These are phyloP conservation scores for Ahaetulla prasina DNA, from an alignment of 2,113 vertebrate species.

Conservation along the genomic window DNA sequence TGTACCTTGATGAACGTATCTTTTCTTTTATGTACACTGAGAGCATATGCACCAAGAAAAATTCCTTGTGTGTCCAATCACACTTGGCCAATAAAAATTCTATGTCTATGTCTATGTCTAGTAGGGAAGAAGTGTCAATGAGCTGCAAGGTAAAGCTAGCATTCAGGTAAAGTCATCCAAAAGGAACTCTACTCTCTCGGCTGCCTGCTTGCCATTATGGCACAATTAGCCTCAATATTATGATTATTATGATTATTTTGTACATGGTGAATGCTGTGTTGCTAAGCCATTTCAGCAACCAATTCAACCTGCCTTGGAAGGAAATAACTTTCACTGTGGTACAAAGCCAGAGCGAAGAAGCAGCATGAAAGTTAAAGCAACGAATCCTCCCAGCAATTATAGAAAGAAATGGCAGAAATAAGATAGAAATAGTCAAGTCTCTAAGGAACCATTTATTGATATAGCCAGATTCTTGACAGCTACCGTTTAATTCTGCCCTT, in stretches of 20 bases:
- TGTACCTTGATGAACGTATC: too few species aligned
- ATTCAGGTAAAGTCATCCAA: background rate
- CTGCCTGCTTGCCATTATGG: background rate
- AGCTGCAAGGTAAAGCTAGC: background rate
- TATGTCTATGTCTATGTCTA: too few species aligned
- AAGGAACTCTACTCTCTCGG: background rate
- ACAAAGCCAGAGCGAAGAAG: background rate
- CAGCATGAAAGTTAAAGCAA: constrained; percentile 19
- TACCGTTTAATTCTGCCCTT: constrained; percentile 16
- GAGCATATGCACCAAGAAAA: too few species aligned
- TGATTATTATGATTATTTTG: background rate
- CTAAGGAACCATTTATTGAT: constrained; percentile 15
- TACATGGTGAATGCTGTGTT: background rate
- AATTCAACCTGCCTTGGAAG: background rate
- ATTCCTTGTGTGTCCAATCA: too few species aligned
- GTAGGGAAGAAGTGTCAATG: background rate
- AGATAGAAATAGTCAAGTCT: constrained; percentile 13
- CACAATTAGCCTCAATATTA: constrained; percentile 9
- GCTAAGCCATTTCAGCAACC: background rate
- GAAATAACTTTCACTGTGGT: background rate
- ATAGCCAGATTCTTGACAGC: background rate
- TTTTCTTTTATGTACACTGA: too few species aligned
- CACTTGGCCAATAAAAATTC: too few species aligned
- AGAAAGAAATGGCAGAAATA: constrained; percentile 1
- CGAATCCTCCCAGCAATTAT: constrained; percentile 1